A percentile compares a stretch with the other conserved stretches of the same genome.
These are phyloP conservation scores for Mobula birostris DNA, from an alignment of 2,113 vertebrate species.

Conservation along the genomic window DNA sequence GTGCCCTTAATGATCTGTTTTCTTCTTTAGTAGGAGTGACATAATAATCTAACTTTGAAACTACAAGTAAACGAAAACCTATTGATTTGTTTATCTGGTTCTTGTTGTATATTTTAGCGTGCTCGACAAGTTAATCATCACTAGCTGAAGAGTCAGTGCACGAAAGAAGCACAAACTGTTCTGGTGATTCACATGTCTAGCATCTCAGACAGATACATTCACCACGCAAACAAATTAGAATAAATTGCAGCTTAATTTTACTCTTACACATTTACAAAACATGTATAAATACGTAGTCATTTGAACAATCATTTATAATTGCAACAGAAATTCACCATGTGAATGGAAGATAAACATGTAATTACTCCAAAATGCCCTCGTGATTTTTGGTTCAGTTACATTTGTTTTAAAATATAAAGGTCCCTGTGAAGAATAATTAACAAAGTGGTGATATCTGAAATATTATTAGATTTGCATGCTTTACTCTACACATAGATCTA, in stretches of 20 bases:
- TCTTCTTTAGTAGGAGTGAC: background rate
- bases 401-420: background rate
- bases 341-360: background rate
- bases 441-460: background rate
- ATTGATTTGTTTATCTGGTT: conserved; percentile 3
- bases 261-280: background rate
- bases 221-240: conserved; percentile 27
- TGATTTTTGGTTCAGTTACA: background rate
- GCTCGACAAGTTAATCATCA: conserved; percentile 14
- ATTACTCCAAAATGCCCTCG: background rate
- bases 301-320: background rate
- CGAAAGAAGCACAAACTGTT: no score
- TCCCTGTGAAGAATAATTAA: background rate
- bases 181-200: conserved; percentile 28
- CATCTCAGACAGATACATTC: conserved; percentile 13
- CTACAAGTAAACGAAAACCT: background rate
- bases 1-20: background rate
- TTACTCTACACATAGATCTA: background rate
- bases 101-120: background rate
- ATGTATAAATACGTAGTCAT: background rate
- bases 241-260: conserved; percentile 26
- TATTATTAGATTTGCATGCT: background rate
- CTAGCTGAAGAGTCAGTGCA: background rate
- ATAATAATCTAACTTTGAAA: background rate
- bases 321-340: background rate